Evolutionary conservation across 2,113 vertebrate species (phyloP).

Genomic region (Cisticola juncidis): DNA sequence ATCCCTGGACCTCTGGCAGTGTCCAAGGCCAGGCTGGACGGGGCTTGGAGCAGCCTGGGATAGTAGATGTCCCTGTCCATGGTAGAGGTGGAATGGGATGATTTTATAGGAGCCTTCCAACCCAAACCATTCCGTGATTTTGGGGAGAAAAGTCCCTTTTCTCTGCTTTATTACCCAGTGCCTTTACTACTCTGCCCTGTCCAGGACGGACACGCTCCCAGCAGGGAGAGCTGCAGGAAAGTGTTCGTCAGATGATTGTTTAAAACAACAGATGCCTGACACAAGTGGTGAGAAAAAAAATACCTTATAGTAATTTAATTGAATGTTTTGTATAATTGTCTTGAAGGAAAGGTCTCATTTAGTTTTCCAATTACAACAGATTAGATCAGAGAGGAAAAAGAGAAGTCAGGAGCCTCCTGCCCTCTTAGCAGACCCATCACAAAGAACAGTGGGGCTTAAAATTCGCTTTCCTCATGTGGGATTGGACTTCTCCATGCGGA

Average conservation of each 20-base stretch:
- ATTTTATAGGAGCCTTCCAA: not conserved
- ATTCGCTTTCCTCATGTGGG: not conserved
- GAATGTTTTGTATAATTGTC: not conserved
- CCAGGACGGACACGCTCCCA: rapidly evolving
- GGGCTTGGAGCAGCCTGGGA: not conserved
- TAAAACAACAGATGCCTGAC: not conserved
- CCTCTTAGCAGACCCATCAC: not conserved
- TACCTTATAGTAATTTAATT: not conserved
- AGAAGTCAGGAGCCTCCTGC: not conserved
- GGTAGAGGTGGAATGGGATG: not conserved
- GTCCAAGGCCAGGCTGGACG: not conserved
- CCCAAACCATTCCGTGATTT: not conserved
- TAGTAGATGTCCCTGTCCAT: not conserved
- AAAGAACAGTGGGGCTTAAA: not conserved
- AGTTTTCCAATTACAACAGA: not conserved
- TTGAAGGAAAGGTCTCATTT: conserved; percentile 15
- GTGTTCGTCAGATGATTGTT: not conserved
- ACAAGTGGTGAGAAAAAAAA: not conserved
- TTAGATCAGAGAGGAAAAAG: not conserved
- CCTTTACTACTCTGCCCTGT: not conserved
- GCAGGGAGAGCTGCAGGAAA: not conserved
- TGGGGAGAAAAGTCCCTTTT: not conserved
- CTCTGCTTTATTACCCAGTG: not conserved
- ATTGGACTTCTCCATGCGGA: not conserved
- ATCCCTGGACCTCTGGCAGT: not conserved